Percentiles rank a stretch among this genome's conserved stretches.
These are phyloP conservation scores for Zalophus californianus DNA, from an alignment of 2,797 vertebrate species.

Conservation along the genomic window DNA sequence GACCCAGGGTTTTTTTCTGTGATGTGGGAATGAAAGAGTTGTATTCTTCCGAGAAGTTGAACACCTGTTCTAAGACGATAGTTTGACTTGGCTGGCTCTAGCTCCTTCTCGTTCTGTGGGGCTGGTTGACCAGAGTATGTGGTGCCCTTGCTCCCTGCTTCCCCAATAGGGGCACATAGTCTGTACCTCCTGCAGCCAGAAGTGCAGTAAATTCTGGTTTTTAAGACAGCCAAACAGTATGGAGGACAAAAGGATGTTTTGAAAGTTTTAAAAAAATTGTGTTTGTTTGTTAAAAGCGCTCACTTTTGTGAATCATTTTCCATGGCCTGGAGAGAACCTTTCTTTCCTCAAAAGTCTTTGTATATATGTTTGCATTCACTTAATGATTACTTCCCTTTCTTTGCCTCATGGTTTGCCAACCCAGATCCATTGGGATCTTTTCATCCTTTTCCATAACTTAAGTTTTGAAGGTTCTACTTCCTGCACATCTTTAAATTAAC, in stretches of 20 bases:
- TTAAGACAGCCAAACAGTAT: neutral
- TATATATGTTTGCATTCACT: neutral
- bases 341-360: neutral
- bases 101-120: neutral
- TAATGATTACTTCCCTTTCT: neutral
- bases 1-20: neutral
- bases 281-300: neutral
- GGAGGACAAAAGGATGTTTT: neutral
- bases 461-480: neutral
- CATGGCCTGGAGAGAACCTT: neutral
- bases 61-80: neutral
- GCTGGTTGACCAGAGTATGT: neutral
- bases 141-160: neutral
- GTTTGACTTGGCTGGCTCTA: neutral
- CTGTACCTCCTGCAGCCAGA: neutral
- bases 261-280: neutral
- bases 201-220: neutral
- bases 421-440: neutral
- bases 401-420: neutral
- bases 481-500: neutral
- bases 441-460: neutral
- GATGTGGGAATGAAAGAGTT: neutral
- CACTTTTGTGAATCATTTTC: neutral
- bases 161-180: fast-evolving
- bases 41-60: neutral